These are phyloP conservation scores for Prionace glauca DNA, from an alignment of 2,797 vertebrate genomes.

Conservation along the genomic window DNA sequence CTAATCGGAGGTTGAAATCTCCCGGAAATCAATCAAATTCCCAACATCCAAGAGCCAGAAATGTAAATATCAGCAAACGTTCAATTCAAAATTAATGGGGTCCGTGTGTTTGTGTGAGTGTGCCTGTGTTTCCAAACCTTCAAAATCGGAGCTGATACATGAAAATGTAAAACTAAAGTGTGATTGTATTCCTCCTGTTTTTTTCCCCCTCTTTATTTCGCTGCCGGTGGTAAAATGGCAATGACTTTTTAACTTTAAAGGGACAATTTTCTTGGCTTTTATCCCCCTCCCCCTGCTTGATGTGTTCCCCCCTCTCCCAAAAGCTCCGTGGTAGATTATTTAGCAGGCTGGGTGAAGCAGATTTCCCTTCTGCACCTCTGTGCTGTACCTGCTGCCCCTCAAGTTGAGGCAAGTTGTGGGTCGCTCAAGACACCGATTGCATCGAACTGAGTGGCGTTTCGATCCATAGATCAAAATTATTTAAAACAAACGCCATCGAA, in stretches of 20 bases:
- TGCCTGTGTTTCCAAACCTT: background rate
- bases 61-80: background rate
- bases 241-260: background rate
- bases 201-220: too few relatives aligned
- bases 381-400: background rate
- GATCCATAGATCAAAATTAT: slow-evolving; percentile 5
- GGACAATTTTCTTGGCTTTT: background rate
- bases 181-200: too few relatives aligned
- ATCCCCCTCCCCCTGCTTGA: background rate
- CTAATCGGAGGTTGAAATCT: background rate
- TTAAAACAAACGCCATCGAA: background rate
- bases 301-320: background rate
- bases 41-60: background rate
- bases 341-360: background rate
- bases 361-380: background rate
- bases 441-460: background rate
- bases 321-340: background rate
- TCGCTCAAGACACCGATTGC: background rate
- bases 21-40: background rate
- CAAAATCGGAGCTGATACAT: background rate
- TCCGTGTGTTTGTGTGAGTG: background rate
- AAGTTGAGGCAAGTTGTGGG: background rate
- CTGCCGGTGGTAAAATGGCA: background rate
- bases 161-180: background rate
- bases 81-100: background rate